Conservation (phyloP, 1,140 invertebrate species). For the Araneus ventricosus region DNA sequence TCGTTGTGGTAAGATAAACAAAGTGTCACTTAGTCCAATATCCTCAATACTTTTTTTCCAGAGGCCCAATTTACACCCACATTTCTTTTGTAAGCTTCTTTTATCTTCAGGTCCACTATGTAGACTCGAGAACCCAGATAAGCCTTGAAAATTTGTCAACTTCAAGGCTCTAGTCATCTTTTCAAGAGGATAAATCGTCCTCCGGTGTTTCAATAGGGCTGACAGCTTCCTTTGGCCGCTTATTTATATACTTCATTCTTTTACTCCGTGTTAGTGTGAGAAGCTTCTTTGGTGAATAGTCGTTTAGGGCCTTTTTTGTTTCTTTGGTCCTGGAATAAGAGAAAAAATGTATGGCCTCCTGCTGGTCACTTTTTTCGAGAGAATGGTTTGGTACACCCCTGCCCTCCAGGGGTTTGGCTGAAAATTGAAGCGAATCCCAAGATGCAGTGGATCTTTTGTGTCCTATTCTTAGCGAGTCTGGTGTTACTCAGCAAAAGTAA, state of each 20-base stretch:
- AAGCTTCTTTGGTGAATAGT: not conserved
- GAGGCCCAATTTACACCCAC: not conserved
- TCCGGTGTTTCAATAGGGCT: not conserved
- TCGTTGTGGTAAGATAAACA: not conserved
- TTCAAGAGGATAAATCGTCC: conserved; percentile 14
- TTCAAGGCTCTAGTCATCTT: not conserved
- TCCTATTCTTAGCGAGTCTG: not conserved
- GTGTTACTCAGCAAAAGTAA: not conserved
- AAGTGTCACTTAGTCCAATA: conserved; percentile 7
- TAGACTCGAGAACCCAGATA: not conserved
- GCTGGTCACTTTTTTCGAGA: conserved; percentile 8
- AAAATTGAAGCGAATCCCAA: not conserved
- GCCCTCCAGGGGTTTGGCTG: not conserved
- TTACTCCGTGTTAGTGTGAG: not conserved
- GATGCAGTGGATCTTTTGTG: not conserved
- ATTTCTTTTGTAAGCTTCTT: conserved; percentile 2
- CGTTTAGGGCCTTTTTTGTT: not conserved
- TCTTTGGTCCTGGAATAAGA: not conserved
- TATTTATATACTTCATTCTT: conserved; percentile 21
- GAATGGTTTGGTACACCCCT: not conserved
- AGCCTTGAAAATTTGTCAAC: conserved; percentile 28
- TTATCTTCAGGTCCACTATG: not conserved
- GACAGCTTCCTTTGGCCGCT: conserved; percentile 1
- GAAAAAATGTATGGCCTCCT: not conserved
- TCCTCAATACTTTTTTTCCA: not conserved